Evolutionary conservation across 2,888 invertebrate species (phyloP).

Genomic region (Dugesia japonica): DNA sequence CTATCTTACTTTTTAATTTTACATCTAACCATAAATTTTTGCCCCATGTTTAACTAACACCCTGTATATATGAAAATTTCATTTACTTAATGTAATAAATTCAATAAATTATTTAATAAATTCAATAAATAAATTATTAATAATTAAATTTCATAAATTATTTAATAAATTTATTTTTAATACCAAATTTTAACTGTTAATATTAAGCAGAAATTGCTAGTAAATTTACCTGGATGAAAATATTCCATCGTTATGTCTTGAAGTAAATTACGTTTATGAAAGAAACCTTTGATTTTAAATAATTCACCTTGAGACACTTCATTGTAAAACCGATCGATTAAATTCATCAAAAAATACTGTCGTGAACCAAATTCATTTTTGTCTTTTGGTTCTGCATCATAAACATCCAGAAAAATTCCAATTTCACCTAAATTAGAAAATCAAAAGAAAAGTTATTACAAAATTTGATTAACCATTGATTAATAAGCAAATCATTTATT

Average conservation of each 20-base stretch:
- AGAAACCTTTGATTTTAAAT: constrained; percentile 21
- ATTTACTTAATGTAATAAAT: no score
- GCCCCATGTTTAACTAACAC: no score
- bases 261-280: constrained; percentile 2
- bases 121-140: no score
- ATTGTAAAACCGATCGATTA: neutral
- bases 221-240: constrained; percentile 9
- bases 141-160: no score
- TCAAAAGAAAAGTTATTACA: neutral
- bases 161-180: no score
- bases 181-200: no score
- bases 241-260: constrained; percentile 21
- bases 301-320: neutral
- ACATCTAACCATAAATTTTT: no score
- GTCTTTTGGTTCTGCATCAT: neutral
- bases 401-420: constrained; percentile 1
- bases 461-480: neutral
- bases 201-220: no score
- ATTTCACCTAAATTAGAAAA: constrained; percentile 4
- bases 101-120: no score
- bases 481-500: neutral
- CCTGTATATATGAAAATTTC: no score
- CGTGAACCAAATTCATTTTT: constrained; percentile 20
- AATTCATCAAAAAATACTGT: constrained; percentile 21
- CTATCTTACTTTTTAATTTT: no score